These are phyloP conservation scores for Clavelina lepadiformis DNA, from an alignment of 23 tunicate genomes.

Conservation along the genomic window DNA sequence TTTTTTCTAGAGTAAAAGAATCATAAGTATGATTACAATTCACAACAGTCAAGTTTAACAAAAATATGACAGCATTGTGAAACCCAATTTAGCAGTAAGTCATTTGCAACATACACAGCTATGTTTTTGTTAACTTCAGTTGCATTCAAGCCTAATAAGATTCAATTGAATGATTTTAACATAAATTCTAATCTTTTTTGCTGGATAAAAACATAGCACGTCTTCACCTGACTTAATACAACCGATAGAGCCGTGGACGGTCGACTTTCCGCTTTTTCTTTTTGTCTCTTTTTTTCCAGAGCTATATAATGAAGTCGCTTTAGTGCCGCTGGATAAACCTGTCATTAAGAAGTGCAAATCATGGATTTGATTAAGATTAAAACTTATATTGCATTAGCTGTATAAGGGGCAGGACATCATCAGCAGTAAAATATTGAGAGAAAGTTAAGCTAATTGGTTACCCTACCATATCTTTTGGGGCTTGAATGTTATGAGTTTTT, in stretches of 20 bases:
- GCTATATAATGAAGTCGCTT: conserved; percentile 31
- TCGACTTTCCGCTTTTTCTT: conserved; percentile 20
- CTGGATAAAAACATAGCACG: not conserved
- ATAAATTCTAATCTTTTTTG: too few species aligned
- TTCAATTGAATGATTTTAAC: too few species aligned
- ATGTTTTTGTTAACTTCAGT: not conserved
- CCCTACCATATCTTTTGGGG: conserved; percentile 57
- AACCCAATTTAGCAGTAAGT: not conserved
- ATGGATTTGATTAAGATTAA: not conserved
- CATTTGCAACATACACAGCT: not conserved
- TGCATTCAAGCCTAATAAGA: too few species aligned
- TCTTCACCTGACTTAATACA: not conserved
- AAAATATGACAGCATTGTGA: not conserved
- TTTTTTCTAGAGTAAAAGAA: not conserved
- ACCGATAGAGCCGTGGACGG: conserved; percentile 14
- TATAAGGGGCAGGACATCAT: not conserved
- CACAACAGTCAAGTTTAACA: not conserved
- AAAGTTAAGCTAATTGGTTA: not conserved
- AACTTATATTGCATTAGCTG: not conserved
- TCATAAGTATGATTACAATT: not conserved
- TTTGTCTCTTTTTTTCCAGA: conserved; percentile 32
- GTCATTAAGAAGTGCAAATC: not conserved
- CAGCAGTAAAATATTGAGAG: not conserved
- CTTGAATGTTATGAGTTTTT: conserved; percentile 63
- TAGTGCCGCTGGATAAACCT: conserved; percentile 71